Conservation (phyloP, 2,113 vertebrate genomes). For the Carassius auratus region DNA sequence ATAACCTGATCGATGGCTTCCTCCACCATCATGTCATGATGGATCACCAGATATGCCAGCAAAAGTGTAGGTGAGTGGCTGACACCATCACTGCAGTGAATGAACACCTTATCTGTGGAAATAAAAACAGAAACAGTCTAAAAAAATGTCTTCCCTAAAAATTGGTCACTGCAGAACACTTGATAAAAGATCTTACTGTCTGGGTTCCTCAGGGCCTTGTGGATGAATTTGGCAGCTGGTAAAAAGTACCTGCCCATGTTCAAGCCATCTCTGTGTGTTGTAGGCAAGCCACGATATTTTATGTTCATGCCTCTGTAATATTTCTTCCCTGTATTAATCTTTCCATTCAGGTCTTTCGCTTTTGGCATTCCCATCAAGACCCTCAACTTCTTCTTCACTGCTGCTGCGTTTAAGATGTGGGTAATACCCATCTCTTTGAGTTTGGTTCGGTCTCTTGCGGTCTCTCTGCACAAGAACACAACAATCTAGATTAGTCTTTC, state of each 20-base stretch:
- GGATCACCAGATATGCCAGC: background rate
- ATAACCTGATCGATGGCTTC: background rate
- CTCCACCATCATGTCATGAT: background rate
- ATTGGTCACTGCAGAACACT: background rate
- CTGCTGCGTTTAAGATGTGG: background rate
- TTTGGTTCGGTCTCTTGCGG: background rate
- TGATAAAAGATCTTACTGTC: background rate
- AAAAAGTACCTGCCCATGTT: background rate
- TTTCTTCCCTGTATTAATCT: background rate
- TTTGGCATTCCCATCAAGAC: background rate
- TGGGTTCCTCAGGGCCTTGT: background rate
- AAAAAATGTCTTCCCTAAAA: background rate
- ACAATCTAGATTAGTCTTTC: background rate
- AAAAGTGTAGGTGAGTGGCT: background rate
- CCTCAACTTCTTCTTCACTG: background rate
- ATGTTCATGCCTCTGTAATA: background rate
- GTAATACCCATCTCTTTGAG: background rate
- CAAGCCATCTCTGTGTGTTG: background rate
- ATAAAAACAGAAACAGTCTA: background rate
- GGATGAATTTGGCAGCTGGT: constrained; percentile 2
- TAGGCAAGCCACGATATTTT: background rate
- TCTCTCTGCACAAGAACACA: constrained; percentile 11
- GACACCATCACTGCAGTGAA: background rate
- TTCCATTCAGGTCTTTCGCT: background rate
- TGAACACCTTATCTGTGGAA: background rate